A percentile compares a stretch with the other conserved stretches of the same genome.
These are phyloP conservation scores for Pseudorhombus dupliciocellatus DNA, from an alignment of 2,113 vertebrate genomes.

Conservation along the genomic window DNA sequence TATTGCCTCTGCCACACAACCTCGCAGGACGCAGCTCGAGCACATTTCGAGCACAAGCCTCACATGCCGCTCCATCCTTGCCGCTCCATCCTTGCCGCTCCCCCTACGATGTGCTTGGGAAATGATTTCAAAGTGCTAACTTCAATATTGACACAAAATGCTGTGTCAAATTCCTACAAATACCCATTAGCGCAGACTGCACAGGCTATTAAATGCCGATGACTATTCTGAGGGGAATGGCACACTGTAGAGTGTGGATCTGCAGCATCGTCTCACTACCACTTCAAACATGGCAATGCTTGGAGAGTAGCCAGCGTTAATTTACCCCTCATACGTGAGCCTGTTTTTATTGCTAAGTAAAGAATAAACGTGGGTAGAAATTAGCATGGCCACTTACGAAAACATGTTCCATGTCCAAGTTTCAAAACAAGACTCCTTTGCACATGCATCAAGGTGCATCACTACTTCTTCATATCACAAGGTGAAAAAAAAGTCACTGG, in stretches of 20 bases:
- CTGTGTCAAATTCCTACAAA: constrained; percentile 31
- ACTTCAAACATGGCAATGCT: neutral
- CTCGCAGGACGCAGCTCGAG: constrained; percentile 16
- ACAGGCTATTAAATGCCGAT: constrained; percentile 2
- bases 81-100: constrained; percentile 28
- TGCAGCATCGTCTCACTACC: constrained; percentile 1
- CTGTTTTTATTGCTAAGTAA: neutral
- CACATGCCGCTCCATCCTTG: constrained; percentile 28
- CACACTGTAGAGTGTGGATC: neutral
- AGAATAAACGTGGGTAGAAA: neutral
- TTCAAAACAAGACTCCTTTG: no score
- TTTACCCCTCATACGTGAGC: neutral
- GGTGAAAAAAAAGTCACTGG: no score
- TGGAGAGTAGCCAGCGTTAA: neutral
- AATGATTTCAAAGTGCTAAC: constrained; percentile 42
- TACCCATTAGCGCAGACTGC: constrained; percentile 3
- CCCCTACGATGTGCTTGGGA: constrained; percentile 36
- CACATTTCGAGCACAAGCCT: constrained; percentile 45
- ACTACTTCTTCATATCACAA: no score
- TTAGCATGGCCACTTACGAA: neutral
- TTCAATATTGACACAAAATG: constrained; percentile 62
- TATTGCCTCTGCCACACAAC: constrained; percentile 40
- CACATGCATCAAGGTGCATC: no score
- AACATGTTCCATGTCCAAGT: neutral
- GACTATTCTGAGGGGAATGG: constrained; percentile 30